Percentiles rank a stretch among this genome's conserved stretches.
phyloP scores from a whole-genome alignment of 2,888 invertebrate species.

The Bellardia bayeri region DNA sequence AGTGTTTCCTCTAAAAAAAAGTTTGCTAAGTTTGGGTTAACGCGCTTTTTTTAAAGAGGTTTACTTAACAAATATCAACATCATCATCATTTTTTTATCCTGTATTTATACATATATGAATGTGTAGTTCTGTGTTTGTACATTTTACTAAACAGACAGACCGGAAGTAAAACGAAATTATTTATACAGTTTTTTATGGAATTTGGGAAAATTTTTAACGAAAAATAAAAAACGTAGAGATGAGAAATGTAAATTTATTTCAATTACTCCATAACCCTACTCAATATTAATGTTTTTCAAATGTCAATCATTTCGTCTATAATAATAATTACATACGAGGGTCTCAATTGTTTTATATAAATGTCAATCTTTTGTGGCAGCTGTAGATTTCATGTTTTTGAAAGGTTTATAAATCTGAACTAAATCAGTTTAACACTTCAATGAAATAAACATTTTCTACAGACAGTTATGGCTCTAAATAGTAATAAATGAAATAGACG shows the following conservation, averaged over 20 bases:
- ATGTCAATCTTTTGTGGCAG: constrained; percentile 37
- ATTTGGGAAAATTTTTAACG: not conserved
- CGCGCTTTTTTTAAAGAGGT: constrained; percentile 44
- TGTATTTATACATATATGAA: too few relatives aligned
- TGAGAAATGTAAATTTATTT: constrained; percentile 33
- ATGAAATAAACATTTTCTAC: too few relatives aligned
- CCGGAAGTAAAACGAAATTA: constrained; percentile 71
- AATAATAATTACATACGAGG: too few relatives aligned
- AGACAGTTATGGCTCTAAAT: too few relatives aligned
- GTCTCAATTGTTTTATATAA: constrained; percentile 4
- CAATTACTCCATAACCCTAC: not conserved
- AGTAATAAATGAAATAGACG: too few relatives aligned
- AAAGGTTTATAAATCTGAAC: too few relatives aligned
- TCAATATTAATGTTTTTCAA: not conserved
- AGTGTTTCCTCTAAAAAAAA: constrained; percentile 9
- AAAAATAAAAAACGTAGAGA: not conserved
- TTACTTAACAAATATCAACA: constrained; percentile 61
- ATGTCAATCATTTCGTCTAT: too few relatives aligned
- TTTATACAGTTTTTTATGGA: constrained; percentile 38
- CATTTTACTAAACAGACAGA: constrained; percentile 67
- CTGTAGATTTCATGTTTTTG: too few relatives aligned
- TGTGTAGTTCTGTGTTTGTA: not conserved
- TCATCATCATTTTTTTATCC: constrained; percentile 34
- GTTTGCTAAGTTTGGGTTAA: constrained; percentile 37
- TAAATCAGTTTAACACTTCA: too few relatives aligned